These are phyloP conservation scores for Galleria mellonella DNA, from an alignment of 1,140 invertebrate species.

Conservation along the genomic window DNA sequence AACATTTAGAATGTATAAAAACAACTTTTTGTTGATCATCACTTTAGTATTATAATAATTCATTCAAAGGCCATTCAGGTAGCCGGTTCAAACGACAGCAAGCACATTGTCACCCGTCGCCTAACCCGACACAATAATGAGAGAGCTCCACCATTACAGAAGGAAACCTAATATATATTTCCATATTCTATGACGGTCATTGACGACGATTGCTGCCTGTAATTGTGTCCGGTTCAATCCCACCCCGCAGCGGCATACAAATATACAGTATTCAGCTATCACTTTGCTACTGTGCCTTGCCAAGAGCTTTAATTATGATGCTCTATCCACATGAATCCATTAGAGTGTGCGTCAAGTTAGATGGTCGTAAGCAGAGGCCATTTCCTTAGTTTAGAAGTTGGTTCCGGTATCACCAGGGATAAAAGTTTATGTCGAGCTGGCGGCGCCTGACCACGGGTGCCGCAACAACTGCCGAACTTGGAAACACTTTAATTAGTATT, in stretches of 20 bases:
- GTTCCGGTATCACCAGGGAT: slow-evolving; percentile 27
- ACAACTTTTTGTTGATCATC: too few relatives aligned
- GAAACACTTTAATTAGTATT: slow-evolving; percentile 43
- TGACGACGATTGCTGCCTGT: slow-evolving; percentile 46
- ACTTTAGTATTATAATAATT: too few relatives aligned
- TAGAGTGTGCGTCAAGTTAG: slow-evolving; percentile 22
- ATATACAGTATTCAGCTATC: slow-evolving; percentile 9
- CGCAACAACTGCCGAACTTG: slow-evolving; percentile 44
- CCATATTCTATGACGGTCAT: slow-evolving; percentile 34
- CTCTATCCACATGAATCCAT: slow-evolving; percentile 7
- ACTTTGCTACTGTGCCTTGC: neutral
- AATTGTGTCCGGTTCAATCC: slow-evolving; percentile 56
- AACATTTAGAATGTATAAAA: too few relatives aligned
- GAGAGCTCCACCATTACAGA: slow-evolving; percentile 51
- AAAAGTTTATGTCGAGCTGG: slow-evolving; percentile 40
- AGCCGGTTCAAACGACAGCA: slow-evolving; percentile 3
- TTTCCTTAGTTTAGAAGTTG: slow-evolving; percentile 30
- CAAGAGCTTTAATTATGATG: slow-evolving; percentile 15
- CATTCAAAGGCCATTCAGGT: slow-evolving; percentile 14
- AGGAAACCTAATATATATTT: slow-evolving; percentile 53
- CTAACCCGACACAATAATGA: slow-evolving; percentile 44
- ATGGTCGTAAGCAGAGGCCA: slow-evolving; percentile 15
- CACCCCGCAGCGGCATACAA: slow-evolving; percentile 8
- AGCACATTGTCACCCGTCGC: slow-evolving; percentile 31
- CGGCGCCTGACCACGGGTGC: slow-evolving; percentile 27